phyloP scores from a whole-genome alignment of 2,888 invertebrate genomes.

The Oligia strigilis region DNA sequence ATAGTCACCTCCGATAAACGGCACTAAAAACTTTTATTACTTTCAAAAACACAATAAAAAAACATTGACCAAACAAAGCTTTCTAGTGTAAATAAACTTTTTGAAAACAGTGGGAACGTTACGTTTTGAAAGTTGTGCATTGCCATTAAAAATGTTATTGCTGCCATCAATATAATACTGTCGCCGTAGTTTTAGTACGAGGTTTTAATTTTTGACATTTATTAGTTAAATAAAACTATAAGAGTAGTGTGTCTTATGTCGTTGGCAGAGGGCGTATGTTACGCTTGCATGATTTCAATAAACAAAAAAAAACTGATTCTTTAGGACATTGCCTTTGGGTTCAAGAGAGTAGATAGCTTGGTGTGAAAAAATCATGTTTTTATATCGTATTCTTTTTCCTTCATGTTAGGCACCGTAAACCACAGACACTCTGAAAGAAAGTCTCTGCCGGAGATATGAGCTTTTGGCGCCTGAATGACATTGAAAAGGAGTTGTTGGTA shows the following conservation, averaged over 20 bases:
- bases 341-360: constrained; percentile 10
- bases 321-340: constrained; percentile 36
- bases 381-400: not conserved
- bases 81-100: constrained; percentile 81
- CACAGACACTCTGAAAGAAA: not conserved
- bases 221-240: constrained; percentile 61
- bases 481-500: not conserved
- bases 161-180: constrained; percentile 84
- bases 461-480: not conserved
- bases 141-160: constrained; percentile 86
- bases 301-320: constrained; percentile 29
- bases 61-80: constrained; percentile 80
- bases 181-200: constrained; percentile 82
- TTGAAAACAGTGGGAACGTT: constrained; percentile 80
- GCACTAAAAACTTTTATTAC: constrained; percentile 78
- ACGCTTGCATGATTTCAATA: constrained; percentile 3
- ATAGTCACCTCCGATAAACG: constrained; percentile 75
- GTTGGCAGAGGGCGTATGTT: constrained; percentile 18
- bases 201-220: constrained; percentile 86
- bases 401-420: not conserved
- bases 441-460: not conserved
- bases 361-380: not conserved
- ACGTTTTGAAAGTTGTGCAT: constrained; percentile 75
- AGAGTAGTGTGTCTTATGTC: constrained; percentile 41
- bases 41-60: constrained; percentile 82